These are phyloP conservation scores for Agrenia bidenticulata DNA, from an alignment of 2,888 invertebrate species.

Conservation along the genomic window DNA sequence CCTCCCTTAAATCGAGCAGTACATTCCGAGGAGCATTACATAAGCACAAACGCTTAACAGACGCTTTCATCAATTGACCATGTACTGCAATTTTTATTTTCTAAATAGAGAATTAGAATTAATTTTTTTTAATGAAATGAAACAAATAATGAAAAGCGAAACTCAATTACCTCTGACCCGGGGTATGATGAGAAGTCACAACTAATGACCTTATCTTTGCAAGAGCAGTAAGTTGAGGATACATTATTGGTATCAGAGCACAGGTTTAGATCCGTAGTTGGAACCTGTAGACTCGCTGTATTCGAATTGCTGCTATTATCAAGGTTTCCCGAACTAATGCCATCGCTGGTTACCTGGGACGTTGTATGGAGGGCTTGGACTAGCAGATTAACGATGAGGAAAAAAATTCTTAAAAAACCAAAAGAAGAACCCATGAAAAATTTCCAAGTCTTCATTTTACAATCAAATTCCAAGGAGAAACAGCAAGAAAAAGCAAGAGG, in stretches of 20 bases:
- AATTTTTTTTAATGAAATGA: not conserved
- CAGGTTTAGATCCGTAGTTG: not conserved
- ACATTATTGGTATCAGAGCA: slow-evolving; percentile 9
- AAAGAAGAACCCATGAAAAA: too few relatives aligned
- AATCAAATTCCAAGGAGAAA: too few relatives aligned
- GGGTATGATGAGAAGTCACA: slow-evolving; percentile 25
- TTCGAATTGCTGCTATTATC: not conserved
- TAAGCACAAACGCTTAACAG: slow-evolving; percentile 22
- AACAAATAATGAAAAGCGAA: not conserved
- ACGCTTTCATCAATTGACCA: not conserved
- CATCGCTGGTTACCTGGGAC: too few relatives aligned
- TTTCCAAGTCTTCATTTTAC: too few relatives aligned
- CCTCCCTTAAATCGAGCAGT: not conserved
- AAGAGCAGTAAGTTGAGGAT: slow-evolving; percentile 24
- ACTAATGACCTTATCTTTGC: slow-evolving; percentile 19
- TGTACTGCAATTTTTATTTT: not conserved
- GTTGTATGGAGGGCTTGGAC: too few relatives aligned
- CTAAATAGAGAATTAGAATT: too few relatives aligned
- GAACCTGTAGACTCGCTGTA: not conserved
- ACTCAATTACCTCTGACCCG: not conserved
- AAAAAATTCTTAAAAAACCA: too few relatives aligned
- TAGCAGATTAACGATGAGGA: too few relatives aligned
- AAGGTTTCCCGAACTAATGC: too few relatives aligned
- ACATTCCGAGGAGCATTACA: slow-evolving; percentile 26
- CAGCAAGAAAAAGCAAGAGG: too few relatives aligned